Evolutionary conservation across 1,140 invertebrate genomes (phyloP).

Genomic region (Ctenoplectra terminalis): DNA sequence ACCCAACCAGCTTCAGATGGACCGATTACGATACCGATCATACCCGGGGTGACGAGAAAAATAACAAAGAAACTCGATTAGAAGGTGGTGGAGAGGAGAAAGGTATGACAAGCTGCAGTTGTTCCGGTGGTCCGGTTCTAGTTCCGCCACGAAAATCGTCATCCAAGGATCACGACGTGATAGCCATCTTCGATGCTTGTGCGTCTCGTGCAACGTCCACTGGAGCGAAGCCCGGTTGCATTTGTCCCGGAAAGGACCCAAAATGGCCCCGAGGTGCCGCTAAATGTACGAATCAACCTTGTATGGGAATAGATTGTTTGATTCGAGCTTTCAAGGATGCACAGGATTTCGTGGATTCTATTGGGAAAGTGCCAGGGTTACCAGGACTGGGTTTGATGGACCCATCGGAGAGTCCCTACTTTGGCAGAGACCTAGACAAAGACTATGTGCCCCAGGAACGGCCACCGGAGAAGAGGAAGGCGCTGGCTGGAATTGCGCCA

Average conservation of each 20-base stretch:
- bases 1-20: neutral
- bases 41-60: conserved; percentile 35
- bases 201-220: conserved; percentile 6
- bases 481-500: neutral
- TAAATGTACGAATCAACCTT: conserved; percentile 62
- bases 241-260: conserved; percentile 60
- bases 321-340: conserved; percentile 73
- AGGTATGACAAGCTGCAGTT: conserved; percentile 7
- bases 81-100: conserved; percentile 53
- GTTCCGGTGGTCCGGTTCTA: neutral
- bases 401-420: conserved; percentile 77
- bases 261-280: conserved; percentile 32
- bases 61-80: conserved; percentile 34
- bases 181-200: neutral
- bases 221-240: conserved; percentile 26
- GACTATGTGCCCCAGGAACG: conserved; percentile 40
- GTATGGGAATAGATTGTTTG: conserved; percentile 69
- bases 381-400: conserved; percentile 75
- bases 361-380: conserved; percentile 74
- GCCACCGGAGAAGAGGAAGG: neutral
- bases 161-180: neutral
- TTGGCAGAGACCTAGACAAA: conserved; percentile 54
- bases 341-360: conserved; percentile 75
- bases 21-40: conserved; percentile 37
- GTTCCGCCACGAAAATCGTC: neutral